These are phyloP conservation scores for Pitta sordida DNA, from an alignment of 2,113 vertebrate genomes.

Conservation along the genomic window DNA sequence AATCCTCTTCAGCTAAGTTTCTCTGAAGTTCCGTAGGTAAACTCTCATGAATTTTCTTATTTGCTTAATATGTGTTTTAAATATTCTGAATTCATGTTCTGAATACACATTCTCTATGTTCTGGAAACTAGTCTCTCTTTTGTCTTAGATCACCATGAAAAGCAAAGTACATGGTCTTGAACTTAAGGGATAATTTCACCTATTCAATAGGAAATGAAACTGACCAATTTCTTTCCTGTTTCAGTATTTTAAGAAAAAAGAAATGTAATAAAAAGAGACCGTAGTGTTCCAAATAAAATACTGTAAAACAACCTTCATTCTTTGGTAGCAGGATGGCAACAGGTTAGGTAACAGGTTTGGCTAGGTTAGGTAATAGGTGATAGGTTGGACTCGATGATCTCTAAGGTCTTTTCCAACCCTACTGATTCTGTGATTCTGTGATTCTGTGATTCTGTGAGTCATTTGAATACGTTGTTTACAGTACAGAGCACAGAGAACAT, in stretches of 20 bases:
- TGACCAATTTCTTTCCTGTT: not conserved
- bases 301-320: not conserved
- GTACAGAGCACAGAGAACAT: not conserved
- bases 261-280: not conserved
- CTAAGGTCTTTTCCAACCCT: no score
- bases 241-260: not conserved
- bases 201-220: not conserved
- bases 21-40: not conserved
- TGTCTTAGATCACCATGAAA: not conserved
- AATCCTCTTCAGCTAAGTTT: not conserved
- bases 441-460: no score
- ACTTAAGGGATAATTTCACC: not conserved
- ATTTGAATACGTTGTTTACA: slow-evolving; percentile 9
- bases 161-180: not conserved
- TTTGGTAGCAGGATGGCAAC: no score
- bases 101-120: fast-evolving
- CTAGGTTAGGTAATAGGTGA: no score
- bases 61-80: not conserved
- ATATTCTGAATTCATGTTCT: not conserved
- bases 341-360: no score
- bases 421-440: no score
- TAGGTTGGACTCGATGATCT: no score
- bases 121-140: not conserved
- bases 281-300: slow-evolving; percentile 8
- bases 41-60: not conserved